phyloP scores from a whole-genome alignment of 2,888 invertebrate genomes.

The Trichopria drosophilae region DNA sequence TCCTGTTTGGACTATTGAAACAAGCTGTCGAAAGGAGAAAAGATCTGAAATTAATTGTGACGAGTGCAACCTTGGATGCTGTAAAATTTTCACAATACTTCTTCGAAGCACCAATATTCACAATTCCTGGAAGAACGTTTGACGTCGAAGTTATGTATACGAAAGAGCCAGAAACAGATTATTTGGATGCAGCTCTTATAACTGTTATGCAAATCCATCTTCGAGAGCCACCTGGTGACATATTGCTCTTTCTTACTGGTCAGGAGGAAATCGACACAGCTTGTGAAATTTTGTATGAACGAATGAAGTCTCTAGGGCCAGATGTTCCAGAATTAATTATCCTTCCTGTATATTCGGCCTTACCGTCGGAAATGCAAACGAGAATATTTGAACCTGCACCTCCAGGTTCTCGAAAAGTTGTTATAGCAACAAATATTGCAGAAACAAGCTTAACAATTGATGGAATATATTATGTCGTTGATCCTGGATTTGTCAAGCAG shows the following conservation, averaged over 20 bases:
- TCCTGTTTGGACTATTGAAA: constrained; percentile 86
- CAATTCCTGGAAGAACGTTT: constrained; percentile 94
- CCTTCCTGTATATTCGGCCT: constrained; percentile 93
- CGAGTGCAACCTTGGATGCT: constrained; percentile 96
- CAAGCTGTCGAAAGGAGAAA: constrained; percentile 90
- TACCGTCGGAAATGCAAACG: constrained; percentile 99
- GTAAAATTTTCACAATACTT: constrained; percentile 99
- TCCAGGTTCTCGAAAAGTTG: constrained; percentile 93
- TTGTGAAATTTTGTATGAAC: constrained; percentile 95
- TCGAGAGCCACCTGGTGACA: constrained; percentile 93
- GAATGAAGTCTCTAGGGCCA: constrained; percentile 96
- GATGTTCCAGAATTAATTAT: constrained; percentile 98
- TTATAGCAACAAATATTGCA: constrained; percentile 98
- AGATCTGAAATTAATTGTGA: constrained; percentile 95
- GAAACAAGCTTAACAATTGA: constrained; percentile 99
- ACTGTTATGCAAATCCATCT: constrained; percentile 99
- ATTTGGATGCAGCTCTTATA: constrained; percentile 94
- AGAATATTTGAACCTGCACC: constrained; percentile 98
- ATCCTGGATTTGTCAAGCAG: constrained; percentile 99
- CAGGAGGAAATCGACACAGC: constrained; percentile 99
- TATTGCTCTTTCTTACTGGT: constrained; percentile 89
- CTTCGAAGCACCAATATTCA: constrained; percentile 96
- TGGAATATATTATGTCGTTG: constrained; percentile 98
- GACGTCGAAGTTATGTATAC: constrained; percentile 98
- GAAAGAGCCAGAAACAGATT: constrained; percentile 98